Percentiles rank a stretch among this genome's conserved stretches.
Evolutionary conservation across 37 sponge, comb jelly and placozoan species (phyloP).

Genomic region (Haliclona indistincta): DNA sequence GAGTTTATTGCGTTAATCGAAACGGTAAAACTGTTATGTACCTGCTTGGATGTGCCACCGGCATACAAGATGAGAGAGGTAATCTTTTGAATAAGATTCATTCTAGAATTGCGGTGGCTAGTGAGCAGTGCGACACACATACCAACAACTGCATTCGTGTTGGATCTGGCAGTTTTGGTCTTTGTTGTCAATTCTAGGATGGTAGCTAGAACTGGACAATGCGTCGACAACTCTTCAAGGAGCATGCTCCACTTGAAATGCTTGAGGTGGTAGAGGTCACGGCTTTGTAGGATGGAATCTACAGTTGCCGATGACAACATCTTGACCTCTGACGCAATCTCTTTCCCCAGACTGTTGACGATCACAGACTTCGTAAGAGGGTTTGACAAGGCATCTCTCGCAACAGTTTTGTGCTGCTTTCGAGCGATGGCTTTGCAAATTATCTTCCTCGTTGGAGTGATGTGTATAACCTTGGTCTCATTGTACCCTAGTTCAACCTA

Average conservation of each 20-base stretch:
- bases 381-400: not conserved
- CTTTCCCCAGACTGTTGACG: not conserved
- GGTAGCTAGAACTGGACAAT: slow-evolving; percentile 14
- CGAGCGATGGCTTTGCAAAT: slow-evolving; percentile 15
- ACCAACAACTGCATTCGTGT: not conserved
- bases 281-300: slow-evolving; percentile 17
- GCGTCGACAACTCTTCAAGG: slow-evolving; percentile 6
- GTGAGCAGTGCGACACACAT: slow-evolving; percentile 13
- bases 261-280: slow-evolving; percentile 2
- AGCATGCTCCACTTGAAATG: slow-evolving; percentile 17
- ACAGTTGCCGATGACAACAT: not conserved
- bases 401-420: slow-evolving; percentile 1
- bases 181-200: slow-evolving; percentile 12
- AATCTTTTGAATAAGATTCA: slow-evolving; percentile 25
- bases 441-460: slow-evolving; percentile 3
- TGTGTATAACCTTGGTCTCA: too few species aligned
- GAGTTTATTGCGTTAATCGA: too few species aligned
- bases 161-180: not conserved
- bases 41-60: slow-evolving; percentile 18
- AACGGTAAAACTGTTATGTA: too few species aligned
- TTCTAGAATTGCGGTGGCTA: not conserved
- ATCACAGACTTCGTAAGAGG: not conserved
- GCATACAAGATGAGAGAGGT: slow-evolving; percentile 11
- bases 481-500: too few species aligned
- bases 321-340: slow-evolving; percentile 15